Evolutionary conservation across 2,888 invertebrate genomes (phyloP), one percentile per base, ranked within the genome.

Genomic region (Drosophila vallismaia): DNA sequence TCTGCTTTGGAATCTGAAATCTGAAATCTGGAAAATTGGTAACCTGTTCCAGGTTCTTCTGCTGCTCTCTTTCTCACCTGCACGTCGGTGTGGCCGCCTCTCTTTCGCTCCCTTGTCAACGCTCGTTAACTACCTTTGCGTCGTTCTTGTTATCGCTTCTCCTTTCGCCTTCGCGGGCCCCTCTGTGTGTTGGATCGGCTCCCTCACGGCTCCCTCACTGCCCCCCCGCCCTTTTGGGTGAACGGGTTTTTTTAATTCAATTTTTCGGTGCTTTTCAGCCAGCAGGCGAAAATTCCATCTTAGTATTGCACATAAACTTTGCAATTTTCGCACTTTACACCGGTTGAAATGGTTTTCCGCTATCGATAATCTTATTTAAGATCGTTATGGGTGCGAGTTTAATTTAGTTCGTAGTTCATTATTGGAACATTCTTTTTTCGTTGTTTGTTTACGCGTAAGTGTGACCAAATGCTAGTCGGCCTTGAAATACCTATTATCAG

Each of bases 41-140:
- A 68, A 68, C 67, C 67, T 53, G 67, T 68, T 68, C 63, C 55
- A 51, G 52, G 46, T 46, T 29, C 45, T 60, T 12, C 36, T 12
- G 28, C 33, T 49, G 8, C 48, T 50, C 50, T 38, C 50, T 10
- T 14, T 14, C 9, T 29, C 19, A 33, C 19, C 50, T 19, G 31
- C 29, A 9, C 14, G 31, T 6, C 9, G 8, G n/a, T 4, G 9
- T 31, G 4, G 26, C 46, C 36, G 40, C 51, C 60, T 63, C 40
- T 38, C 29, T 48, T 59, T 19, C 51, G 12, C 31, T 26, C 44
- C 64, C 76, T 73, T 79, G 79, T 79, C 77, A 83, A 70, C 42
- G 42, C 79, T 79, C 73, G 83, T 80, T 80, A 83, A 79, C 83
- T 79, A 82, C 79, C 79, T 79, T 79, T 77, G 83, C 75, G 83